Evolutionary conservation across 2,888 invertebrate genomes (phyloP), one percentile per base, ranked within the genome.

Genomic region (Aporophyla nigra): DNA sequence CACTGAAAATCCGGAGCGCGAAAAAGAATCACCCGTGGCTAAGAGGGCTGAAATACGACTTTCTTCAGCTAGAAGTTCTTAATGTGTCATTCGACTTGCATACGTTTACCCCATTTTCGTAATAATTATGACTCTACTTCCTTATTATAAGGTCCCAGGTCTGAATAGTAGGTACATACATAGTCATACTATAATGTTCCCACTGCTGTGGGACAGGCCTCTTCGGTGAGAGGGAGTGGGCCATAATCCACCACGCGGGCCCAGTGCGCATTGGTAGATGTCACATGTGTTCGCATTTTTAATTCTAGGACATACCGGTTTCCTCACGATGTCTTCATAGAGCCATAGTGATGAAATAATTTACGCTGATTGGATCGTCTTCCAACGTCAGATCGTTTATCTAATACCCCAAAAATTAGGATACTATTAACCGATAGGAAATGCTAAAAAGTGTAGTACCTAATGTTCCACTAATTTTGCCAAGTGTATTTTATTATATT

Each of bases 401-500:
- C 21, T n/a, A n/a, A 33, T 12, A 33, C 10, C n/a, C 4, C 33
- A 24, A n/a, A 40, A 69, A 58, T 49, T 4, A n/a, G 27, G 24
- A 24, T 21, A 40, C 7, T 49, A 40, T 16, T 21, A 49, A 73
- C 5, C 49, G 24, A 74, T 21, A 49, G 40, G 5, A 9, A 1
- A n/a, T 9, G 1, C 5, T 33, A 1, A 49, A 33, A 40, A 16
- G n/a, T 27, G 33, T 21, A 19, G 4, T 16, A 58, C 24, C 12
- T 46, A 46, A 33, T 58, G 53, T 27, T 59, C 49, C 65, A 49
- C 77, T 77, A 51, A 77, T 83, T 69, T 61, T 83, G 65, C 54
- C 54, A 51, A 33, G 65, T 66, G 69, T 69, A 81, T 80, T 80
- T 83, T 85, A 86, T 76, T 84, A 88, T 85, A 86, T 89, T 83